Percentiles rank a stretch among this genome's conserved stretches.
Conservation (phyloP, 2,113 vertebrate species). For the Bos indicus region DNA sequence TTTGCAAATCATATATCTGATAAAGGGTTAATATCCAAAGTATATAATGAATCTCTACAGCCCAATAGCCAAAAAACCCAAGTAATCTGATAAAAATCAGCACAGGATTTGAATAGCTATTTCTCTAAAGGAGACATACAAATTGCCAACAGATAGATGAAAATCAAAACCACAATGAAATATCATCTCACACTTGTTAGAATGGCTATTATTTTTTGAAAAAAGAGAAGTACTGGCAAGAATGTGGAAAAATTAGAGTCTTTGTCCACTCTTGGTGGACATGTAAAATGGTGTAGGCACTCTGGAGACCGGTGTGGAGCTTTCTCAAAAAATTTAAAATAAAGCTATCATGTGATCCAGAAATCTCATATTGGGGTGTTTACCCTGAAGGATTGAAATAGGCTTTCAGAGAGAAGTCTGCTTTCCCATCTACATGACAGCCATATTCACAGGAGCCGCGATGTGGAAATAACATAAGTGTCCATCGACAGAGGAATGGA, state of each 20-base stretch:
- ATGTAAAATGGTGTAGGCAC: neutral
- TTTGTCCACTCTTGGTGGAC: neutral
- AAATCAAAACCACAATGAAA: neutral
- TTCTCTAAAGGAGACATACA: neutral
- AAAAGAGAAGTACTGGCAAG: neutral
- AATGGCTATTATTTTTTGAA: neutral
- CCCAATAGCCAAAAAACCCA: neutral
- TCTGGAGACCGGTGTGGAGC: neutral
- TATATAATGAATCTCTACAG: neutral
- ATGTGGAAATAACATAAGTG: neutral
- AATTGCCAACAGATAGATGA: neutral
- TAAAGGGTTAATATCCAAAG: neutral
- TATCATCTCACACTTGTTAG: neutral
- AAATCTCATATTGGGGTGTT: neutral
- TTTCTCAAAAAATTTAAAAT: neutral
- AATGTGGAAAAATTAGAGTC: neutral
- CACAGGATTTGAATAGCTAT: neutral
- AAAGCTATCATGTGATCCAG: neutral
- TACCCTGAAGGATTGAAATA: neutral
- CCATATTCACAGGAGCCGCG: neutral
- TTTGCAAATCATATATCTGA: neutral
- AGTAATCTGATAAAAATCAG: neutral
- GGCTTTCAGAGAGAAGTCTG: neutral
- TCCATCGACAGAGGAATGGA: fast-evolving
- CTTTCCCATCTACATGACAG: no score